Percentiles rank a stretch among this genome's conserved stretches.
phyloP scores from a whole-genome alignment of 2,888 invertebrate species.

The Thera britannica region DNA sequence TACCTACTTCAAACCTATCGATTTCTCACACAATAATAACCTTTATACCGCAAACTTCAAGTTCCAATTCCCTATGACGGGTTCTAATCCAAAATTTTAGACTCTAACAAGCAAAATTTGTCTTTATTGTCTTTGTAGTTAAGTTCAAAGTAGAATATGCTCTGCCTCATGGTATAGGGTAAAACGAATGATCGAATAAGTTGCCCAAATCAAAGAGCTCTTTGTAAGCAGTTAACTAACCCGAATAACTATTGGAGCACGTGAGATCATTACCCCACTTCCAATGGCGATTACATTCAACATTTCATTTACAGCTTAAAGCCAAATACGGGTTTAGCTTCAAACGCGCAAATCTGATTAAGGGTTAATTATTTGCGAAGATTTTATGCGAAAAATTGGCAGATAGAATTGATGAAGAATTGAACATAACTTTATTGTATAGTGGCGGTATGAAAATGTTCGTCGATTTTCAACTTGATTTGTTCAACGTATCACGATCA shows the following conservation, averaged over 20 bases:
- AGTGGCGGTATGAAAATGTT: too few species aligned
- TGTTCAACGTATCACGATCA: too few species aligned
- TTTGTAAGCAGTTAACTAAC: constrained; percentile 43
- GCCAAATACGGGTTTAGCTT: constrained; percentile 16
- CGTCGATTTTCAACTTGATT: too few species aligned
- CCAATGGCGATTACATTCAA: constrained; percentile 33
- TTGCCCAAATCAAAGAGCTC: constrained; percentile 43
- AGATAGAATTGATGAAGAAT: not conserved
- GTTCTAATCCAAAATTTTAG: not conserved
- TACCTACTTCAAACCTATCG: constrained; percentile 3
- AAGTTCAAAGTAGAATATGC: constrained; percentile 17
- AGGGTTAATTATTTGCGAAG: not conserved
- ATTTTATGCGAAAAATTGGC: not conserved
- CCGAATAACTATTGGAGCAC: constrained; percentile 37
- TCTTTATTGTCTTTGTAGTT: not conserved
- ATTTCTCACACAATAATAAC: constrained; percentile 2
- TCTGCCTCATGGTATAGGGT: constrained; percentile 10
- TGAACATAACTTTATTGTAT: too few species aligned
- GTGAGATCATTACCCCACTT: constrained; percentile 42
- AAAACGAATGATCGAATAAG: constrained; percentile 27
- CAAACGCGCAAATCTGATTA: not conserved
- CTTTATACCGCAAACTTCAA: constrained; percentile 1
- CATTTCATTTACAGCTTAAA: constrained; percentile 35
- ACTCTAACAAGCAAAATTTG: not conserved
- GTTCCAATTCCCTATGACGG: constrained; percentile 6